Percentiles rank a stretch among this genome's conserved stretches.
phyloP scores from a whole-genome alignment of 2,888 invertebrate genomes.

The Tiliacea citrago region DNA sequence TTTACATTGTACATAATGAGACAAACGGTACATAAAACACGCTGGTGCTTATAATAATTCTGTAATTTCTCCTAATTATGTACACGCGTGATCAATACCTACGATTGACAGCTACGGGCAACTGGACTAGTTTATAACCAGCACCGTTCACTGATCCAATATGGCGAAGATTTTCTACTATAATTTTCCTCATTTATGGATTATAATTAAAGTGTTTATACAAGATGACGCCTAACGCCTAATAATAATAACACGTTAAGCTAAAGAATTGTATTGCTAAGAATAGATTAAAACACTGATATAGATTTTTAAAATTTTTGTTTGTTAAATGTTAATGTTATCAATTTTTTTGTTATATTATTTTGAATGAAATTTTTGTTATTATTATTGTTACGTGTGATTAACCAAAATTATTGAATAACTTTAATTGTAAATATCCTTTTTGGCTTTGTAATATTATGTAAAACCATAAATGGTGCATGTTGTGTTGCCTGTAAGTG shows the following conservation, averaged over 20 bases:
- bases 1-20: not conserved
- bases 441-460: no score
- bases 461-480: no score
- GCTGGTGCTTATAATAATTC: slow-evolving; percentile 10
- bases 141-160: slow-evolving; percentile 39
- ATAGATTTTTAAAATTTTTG: no score
- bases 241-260: not conserved
- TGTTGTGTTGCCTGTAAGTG: no score
- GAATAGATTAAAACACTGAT: no score
- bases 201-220: slow-evolving; percentile 11
- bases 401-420: no score
- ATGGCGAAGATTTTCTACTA: slow-evolving; percentile 14
- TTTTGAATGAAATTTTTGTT: no score
- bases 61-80: slow-evolving; percentile 49
- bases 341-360: no score
- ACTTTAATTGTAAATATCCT: no score
- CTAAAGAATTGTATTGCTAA: no score
- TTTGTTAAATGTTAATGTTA: no score
- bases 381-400: no score
- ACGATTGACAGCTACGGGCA: slow-evolving; percentile 18
- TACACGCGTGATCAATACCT: slow-evolving; percentile 48
- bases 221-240: not conserved
- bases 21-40: slow-evolving; percentile 11
- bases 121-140: slow-evolving; percentile 11
- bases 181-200: slow-evolving; percentile 30